Evolutionary conservation across 2,888 invertebrate genomes (phyloP), one percentile per base, ranked within the genome.

Genomic region (Nipponacmea schrenckii): DNA sequence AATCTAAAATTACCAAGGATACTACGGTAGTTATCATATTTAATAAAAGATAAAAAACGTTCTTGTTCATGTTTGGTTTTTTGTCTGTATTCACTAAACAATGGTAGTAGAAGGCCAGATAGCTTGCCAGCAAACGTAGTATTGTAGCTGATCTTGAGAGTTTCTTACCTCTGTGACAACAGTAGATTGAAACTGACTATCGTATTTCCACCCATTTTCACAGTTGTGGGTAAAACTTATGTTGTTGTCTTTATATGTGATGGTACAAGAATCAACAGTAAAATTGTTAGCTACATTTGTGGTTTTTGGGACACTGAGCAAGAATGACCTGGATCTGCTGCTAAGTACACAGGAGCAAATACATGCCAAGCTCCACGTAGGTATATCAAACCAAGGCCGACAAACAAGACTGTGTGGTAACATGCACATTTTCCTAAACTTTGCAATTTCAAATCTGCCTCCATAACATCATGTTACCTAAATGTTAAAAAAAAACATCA

Each of bases 291-390:
- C 24, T 17, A 31, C 50, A 26, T 65, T 17, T 17, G 64, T 45
- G 12, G 68, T 56, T 48, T 74, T 69, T 27, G 67, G 12, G 74
- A 70, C 2, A 71, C 39, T n/a, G 67, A 67, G 70, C 85, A 85
- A 56, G 72, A 69, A 68, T 82, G 81, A 5, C 77, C 79, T 24
- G 82, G 79, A 17, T 77, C 77, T n/a, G 75, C 79, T n/a, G 80
- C 83, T 17, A 84, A 71, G 64, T 81, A 83, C 44, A 83, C 73
- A 39, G 80, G 81, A n/a, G 74, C 81, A 64, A 84, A 78, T 12
- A 81, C 81, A 67, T 81, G 83, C 82, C 84, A 84, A 5, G 82
- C 80, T 45, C 84, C 83, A 63, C 84, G 75, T 72, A 84, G 75
- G 74, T 82, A 83, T 10, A 84, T 75, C 27, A 83, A 75, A 8